Evolutionary conservation across 2,888 invertebrate genomes (phyloP).

Genomic region (Oscheius sp.): DNA sequence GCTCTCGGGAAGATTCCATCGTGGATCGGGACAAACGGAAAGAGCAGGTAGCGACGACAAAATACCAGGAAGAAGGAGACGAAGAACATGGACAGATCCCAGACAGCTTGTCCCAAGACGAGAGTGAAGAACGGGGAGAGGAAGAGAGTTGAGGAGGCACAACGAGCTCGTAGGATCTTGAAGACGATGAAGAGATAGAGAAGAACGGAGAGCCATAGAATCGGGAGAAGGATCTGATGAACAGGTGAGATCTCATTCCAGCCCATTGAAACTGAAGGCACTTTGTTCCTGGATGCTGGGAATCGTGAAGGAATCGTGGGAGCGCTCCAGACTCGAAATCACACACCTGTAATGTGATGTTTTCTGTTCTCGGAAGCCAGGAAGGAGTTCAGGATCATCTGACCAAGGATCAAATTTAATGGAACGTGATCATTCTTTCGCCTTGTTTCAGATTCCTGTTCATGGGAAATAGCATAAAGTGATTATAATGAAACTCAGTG

Average conservation of each 20-base stretch:
- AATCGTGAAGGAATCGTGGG: no score
- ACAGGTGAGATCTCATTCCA: neutral
- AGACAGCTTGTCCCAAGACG: constrained; percentile 18
- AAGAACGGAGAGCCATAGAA: constrained; percentile 10
- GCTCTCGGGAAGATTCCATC: constrained; percentile 2
- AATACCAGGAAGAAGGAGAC: constrained; percentile 14
- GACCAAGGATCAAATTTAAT: no score
- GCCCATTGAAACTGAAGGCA: constrained; percentile 3
- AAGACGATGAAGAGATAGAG: constrained; percentile 23
- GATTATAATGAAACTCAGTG: no score
- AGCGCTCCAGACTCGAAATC: no score
- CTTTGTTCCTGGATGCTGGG: no score
- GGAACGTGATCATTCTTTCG: no score
- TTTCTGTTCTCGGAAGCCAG: no score
- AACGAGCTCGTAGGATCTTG: neutral
- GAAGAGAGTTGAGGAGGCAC: neutral
- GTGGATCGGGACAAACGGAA: neutral
- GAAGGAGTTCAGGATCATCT: no score
- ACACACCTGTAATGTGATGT: no score
- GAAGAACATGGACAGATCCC: constrained; percentile 24
- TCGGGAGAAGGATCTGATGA: constrained; percentile 16
- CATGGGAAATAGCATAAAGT: no score
- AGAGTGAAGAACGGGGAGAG: constrained; percentile 14
- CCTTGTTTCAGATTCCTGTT: no score
- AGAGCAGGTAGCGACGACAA: constrained; percentile 8